phyloP scores from a whole-genome alignment of 2,797 vertebrate genomes.

The Chaetodon trifasciatus region DNA sequence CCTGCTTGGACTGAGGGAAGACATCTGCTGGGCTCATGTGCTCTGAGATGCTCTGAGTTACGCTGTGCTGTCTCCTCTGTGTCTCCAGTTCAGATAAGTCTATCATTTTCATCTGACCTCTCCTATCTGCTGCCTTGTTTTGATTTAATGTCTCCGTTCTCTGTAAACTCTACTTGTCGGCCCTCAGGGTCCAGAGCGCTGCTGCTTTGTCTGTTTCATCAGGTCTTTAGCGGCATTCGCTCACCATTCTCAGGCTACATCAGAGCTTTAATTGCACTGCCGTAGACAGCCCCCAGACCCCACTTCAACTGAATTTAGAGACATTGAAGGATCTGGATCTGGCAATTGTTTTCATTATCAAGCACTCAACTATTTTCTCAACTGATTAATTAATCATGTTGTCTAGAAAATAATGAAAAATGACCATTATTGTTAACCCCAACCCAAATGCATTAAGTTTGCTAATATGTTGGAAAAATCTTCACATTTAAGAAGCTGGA shows the following conservation, averaged over 20 bases:
- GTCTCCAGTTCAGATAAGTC: background rate
- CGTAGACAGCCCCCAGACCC: too few species aligned
- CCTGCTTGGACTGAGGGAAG: background rate
- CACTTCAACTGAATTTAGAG: too few species aligned
- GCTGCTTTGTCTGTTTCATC: background rate
- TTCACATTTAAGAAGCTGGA: background rate
- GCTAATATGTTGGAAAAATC: background rate
- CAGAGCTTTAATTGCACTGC: background rate
- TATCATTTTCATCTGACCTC: background rate
- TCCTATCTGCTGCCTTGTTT: background rate
- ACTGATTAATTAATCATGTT: background rate
- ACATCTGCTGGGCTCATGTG: background rate
- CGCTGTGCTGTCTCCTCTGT: background rate
- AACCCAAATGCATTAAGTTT: background rate
- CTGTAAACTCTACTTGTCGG: background rate
- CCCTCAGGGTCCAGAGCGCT: background rate
- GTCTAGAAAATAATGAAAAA: background rate
- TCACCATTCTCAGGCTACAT: background rate
- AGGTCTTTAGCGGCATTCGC: background rate
- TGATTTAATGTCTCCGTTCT: background rate
- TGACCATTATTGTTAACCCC: too few species aligned
- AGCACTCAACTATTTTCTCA: background rate
- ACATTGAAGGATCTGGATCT: background rate
- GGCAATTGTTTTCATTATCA: background rate
- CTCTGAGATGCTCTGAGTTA: background rate